Evolutionary conservation across 1,140 invertebrate genomes (phyloP), one percentile per base, ranked within the genome.

Genomic region (Caenorhabditis inopinata): DNA sequence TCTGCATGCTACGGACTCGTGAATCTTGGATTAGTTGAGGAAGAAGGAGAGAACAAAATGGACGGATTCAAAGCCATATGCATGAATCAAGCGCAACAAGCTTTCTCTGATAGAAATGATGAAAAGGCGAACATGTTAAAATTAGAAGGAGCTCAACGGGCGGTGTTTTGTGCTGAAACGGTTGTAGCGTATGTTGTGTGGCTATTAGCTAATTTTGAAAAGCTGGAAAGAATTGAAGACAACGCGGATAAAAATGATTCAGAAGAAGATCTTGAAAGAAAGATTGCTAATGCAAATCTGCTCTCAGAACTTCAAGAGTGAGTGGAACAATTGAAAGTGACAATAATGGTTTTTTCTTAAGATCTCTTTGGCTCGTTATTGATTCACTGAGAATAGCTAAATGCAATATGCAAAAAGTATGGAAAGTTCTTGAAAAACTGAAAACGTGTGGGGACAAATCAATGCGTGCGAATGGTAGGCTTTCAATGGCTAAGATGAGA

Each of bases 371-470:
- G 58, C n/a, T 68, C n/a, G 58, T 68, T 6, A 68, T 68, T 4
- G 58, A 68, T 12, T 11, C 32, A 1, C 21, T 68, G 5, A 68
- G 23, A 68, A 4, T 68, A 3, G 58, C 32, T 11, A 68, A 68
- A 21, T 68, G 58, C 18, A 68, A 68, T 21, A 68, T 68, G 58
- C 58, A 68, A 42, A 68, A 68, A 42, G 58, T 68, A 1, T 68
- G 58, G 58, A 38, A 42, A 21, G 32, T 42, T 18, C 32, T 68
- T 18, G 58, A 68, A 42, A 68, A 68, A 18, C 38, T 68, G 32
- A 68, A 68, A 42, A 42, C 58, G 5, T 68, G 58, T 38, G 58
- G 58, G 23, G 58, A 68, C 21, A 68, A 68, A 21, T 21, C 58
- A 21, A 68, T 42, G 29, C 58, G 58, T 38, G 9, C 25, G 5